A percentile compares a stretch with the other conserved stretches of the same genome.
phyloP scores from a whole-genome alignment of 2,888 invertebrate species.

The Rhodophaea formosa region DNA sequence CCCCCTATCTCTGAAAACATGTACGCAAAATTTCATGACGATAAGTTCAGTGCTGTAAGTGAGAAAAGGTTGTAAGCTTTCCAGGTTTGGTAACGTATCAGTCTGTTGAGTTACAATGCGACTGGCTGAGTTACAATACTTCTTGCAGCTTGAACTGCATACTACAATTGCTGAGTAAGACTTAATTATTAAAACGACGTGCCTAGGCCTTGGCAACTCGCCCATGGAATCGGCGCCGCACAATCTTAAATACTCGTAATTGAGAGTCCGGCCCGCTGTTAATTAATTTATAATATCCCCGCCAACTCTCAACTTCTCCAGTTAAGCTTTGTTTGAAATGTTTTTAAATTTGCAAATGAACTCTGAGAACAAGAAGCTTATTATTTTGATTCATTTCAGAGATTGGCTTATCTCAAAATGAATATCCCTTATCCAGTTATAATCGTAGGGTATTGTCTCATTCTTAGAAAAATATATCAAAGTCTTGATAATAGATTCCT shows the following conservation, averaged over 20 bases:
- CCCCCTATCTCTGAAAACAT: too few relatives aligned
- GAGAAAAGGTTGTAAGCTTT: too few relatives aligned
- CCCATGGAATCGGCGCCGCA: constrained; percentile 26
- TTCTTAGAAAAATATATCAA: too few relatives aligned
- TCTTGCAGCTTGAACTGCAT: constrained; percentile 5
- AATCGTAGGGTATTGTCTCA: too few relatives aligned
- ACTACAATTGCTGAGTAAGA: constrained; percentile 20
- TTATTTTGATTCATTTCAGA: neutral
- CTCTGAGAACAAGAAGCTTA: neutral
- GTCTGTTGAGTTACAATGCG: too few relatives aligned
- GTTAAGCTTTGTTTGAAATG: constrained; percentile 17
- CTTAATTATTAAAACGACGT: constrained; percentile 29
- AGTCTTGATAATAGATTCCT: too few relatives aligned
- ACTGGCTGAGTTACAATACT: too few relatives aligned
- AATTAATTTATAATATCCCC: constrained; percentile 32
- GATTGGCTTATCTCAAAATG: too few relatives aligned
- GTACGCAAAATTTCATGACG: too few relatives aligned
- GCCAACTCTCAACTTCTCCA: constrained; percentile 25
- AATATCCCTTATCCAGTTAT: too few relatives aligned
- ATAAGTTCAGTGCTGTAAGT: too few relatives aligned
- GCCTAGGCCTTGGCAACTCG: constrained; percentile 24
- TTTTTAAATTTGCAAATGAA: constrained; percentile 21
- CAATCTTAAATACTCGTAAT: constrained; percentile 27
- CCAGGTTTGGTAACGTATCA: too few relatives aligned
- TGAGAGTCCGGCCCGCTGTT: constrained; percentile 27